Evolutionary conservation across 2,888 invertebrate species (phyloP).

Genomic region (Drosophila niveifrons): DNA sequence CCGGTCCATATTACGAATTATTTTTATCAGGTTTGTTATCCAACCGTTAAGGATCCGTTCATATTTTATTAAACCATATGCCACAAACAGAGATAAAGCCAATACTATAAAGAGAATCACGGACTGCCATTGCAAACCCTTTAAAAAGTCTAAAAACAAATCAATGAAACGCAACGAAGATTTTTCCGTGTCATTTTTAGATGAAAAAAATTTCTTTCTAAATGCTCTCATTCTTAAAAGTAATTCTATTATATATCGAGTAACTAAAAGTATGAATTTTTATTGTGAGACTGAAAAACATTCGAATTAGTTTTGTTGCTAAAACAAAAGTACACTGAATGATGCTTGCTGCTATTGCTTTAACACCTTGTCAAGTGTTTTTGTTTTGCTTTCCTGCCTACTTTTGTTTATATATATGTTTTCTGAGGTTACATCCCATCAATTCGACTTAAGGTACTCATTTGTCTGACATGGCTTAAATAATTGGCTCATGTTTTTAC

Average conservation of each 20-base stretch:
- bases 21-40: too few species aligned
- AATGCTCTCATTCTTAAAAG: background rate
- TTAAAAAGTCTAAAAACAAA: too few species aligned
- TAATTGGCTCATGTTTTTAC: slow-evolving; percentile 41
- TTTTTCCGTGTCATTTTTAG: background rate
- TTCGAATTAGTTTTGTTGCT: background rate
- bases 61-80: too few species aligned
- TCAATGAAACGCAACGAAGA: too few species aligned
- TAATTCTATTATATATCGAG: background rate
- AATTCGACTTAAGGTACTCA: slow-evolving; percentile 37
- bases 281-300: background rate
- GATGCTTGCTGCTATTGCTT: background rate
- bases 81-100: too few species aligned
- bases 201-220: background rate
- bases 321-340: background rate
- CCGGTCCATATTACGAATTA: too few species aligned
- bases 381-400: background rate
- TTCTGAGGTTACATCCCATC: slow-evolving; percentile 1
- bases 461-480: slow-evolving; percentile 24
- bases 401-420: background rate
- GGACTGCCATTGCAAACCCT: too few species aligned
- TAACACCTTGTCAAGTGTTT: background rate
- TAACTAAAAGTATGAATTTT: background rate
- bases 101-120: too few species aligned
- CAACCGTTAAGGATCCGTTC: too few species aligned